Evolutionary conservation across 2,797 vertebrate genomes (phyloP).

Genomic region (Holocentrus rufus): DNA sequence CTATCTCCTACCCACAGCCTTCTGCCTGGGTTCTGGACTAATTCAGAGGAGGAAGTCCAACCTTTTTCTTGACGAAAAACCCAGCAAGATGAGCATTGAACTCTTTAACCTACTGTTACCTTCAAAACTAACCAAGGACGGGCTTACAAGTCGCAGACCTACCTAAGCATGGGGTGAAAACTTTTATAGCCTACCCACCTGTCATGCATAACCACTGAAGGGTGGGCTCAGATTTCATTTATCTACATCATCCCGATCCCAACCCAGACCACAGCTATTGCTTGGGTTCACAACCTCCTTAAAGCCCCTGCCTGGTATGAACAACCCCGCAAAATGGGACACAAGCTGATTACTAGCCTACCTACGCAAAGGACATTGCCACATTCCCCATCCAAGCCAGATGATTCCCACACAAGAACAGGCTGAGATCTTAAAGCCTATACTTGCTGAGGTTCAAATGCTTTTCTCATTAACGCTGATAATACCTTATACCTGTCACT

Average conservation of each 20-base stretch:
- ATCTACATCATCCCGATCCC: constrained; percentile 9
- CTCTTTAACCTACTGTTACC: constrained; percentile 20
- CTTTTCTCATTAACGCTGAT: not conserved
- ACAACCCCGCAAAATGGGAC: constrained; percentile 47
- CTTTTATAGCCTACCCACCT: not conserved
- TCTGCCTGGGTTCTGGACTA: constrained; percentile 33
- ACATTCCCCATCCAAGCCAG: constrained; percentile 9
- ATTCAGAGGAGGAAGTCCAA: constrained; percentile 24
- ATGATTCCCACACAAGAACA: constrained; percentile 5
- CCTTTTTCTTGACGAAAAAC: constrained; percentile 31
- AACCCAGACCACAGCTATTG: constrained; percentile 26
- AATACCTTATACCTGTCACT: constrained; percentile 12
- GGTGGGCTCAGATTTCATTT: constrained; percentile 14
- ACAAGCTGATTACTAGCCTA: constrained; percentile 26
- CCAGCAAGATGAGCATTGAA: constrained; percentile 31
- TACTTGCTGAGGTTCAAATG: constrained; percentile 31
- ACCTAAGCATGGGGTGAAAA: constrained; percentile 28
- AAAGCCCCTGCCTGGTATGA: constrained; percentile 55
- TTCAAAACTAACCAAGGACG: constrained; percentile 27
- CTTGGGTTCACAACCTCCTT: constrained; percentile 26
- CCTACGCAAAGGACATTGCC: constrained; percentile 19
- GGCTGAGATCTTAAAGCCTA: constrained; percentile 4
- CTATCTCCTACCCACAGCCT: constrained; percentile 36
- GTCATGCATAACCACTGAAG: constrained; percentile 21
- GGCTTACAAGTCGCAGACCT: constrained; percentile 25